phyloP scores from a whole-genome alignment of 2,797 vertebrate genomes.

The Lutjanus campechanus region DNA sequence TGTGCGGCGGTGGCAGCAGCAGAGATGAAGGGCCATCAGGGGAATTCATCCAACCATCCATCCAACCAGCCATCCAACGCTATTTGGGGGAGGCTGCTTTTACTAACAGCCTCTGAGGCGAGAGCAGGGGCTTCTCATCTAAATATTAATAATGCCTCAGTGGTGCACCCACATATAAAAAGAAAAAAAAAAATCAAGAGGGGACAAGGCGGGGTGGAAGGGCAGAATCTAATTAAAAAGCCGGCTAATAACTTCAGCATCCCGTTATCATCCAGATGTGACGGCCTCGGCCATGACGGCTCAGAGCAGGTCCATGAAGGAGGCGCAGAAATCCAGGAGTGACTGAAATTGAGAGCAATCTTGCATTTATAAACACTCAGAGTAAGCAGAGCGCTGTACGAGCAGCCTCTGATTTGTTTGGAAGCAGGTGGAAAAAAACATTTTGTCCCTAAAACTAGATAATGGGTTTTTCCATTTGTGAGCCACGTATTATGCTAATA shows the following conservation, averaged over 20 bases:
- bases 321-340: constrained; percentile 39
- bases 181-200: constrained; percentile 29
- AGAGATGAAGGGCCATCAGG: constrained; percentile 70
- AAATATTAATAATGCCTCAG: constrained; percentile 81
- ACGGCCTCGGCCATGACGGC: constrained; percentile 46
- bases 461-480: constrained; percentile 71
- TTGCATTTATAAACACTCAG: constrained; percentile 66
- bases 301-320: constrained; percentile 36
- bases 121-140: constrained; percentile 71
- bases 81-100: constrained; percentile 44
- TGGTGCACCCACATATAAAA: constrained; percentile 33
- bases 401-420: constrained; percentile 62
- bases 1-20: constrained; percentile 47
- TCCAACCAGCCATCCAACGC: constrained; percentile 39
- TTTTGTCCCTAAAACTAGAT: constrained; percentile 64
- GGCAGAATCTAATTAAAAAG: constrained; percentile 79
- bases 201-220: constrained; percentile 61
- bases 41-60: constrained; percentile 66
- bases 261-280: constrained; percentile 64
- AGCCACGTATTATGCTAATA: constrained; percentile 76
- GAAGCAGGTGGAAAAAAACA: constrained; percentile 57
- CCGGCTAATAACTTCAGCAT: constrained; percentile 69
- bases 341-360: constrained; percentile 56
- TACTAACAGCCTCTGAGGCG: constrained; percentile 72
- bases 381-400: constrained; percentile 39